Base-by-base conservation (phyloP, 2,888 invertebrate species). In the Drosophila pullipes region DNA sequence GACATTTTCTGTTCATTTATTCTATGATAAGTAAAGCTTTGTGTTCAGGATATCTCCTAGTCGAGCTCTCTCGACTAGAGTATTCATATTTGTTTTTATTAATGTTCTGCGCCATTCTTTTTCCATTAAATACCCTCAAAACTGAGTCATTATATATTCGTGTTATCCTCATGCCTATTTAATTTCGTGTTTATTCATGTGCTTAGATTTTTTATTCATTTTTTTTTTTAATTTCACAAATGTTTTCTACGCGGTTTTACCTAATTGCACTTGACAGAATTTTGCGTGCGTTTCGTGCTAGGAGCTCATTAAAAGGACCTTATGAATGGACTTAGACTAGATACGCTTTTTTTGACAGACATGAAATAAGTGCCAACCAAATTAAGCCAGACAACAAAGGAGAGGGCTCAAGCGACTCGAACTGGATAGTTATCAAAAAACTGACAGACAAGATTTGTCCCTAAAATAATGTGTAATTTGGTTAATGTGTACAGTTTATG, bases 201-300 rank as follows among this genome's bases (percentile, higher is more conserved):
- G 53, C 49, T 59, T 28, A 66, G 58, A 58, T 64, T 57, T 33
- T 16, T 25, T 50, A 60, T 53, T 33, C 1, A 49, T 54, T 25
- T 39, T 52, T 41, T 37, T 71, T 59, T 74, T 65, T 71, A 82
- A 75, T 81, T 47, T 63, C 54, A 28, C 30, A 68, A 80, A 68
- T 72, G 65, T 47, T 72, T 72, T 53, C 30, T 66, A 7, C 39
- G 69, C 47, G 65, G 57, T 54, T 77, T 74, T 64, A 57, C 55
- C 50, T 82, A 79, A 79, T 79, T 82, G 39, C 69, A 49, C 41
- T 69, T 69, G 66, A 64, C 30, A 11, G 31, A 37, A 47, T 1
- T 61, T 81, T 39, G 77, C 78, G 82, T 74, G 81, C 30, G 47
- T 41, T 63, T 67, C 67, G 28, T 71, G 68, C 60, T 65, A 53